Evolutionary conservation across 1,140 invertebrate species (phyloP).

Genomic region (Bactericera cockerelli): DNA sequence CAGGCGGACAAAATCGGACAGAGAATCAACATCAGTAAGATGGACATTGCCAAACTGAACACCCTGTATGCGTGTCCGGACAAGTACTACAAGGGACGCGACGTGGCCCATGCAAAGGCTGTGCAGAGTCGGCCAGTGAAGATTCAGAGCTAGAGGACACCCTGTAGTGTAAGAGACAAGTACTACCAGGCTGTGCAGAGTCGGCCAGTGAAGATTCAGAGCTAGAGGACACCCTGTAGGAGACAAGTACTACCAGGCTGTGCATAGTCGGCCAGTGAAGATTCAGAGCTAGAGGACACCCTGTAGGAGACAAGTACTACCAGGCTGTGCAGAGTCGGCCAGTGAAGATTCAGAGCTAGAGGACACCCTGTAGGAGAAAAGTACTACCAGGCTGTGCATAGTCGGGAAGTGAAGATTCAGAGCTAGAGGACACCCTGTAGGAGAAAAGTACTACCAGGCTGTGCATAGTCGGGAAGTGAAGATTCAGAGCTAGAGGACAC

Average conservation of each 20-base stretch:
- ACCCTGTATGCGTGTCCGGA: constrained; percentile 39
- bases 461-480: background rate
- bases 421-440: constrained; percentile 49
- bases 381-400: background rate
- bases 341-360: background rate
- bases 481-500: too few species aligned
- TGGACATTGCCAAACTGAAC: constrained; percentile 44
- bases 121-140: background rate
- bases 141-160: constrained; percentile 26
- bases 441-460: constrained; percentile 1
- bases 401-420: background rate
- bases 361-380: constrained; percentile 40
- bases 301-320: constrained; percentile 36
- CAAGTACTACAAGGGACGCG: background rate
- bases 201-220: background rate
- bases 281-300: constrained; percentile 31
- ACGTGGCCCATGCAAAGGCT: background rate
- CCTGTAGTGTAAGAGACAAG: constrained; percentile 36
- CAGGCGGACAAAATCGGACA: constrained; percentile 37
- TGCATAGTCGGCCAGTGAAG: background rate
- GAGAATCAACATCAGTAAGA: constrained; percentile 42
- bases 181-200: background rate
- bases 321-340: background rate
- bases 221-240: constrained; percentile 48
- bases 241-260: background rate